Conservation (phyloP, 2,113 vertebrate genomes). For the Ammodytes marinus region DNA sequence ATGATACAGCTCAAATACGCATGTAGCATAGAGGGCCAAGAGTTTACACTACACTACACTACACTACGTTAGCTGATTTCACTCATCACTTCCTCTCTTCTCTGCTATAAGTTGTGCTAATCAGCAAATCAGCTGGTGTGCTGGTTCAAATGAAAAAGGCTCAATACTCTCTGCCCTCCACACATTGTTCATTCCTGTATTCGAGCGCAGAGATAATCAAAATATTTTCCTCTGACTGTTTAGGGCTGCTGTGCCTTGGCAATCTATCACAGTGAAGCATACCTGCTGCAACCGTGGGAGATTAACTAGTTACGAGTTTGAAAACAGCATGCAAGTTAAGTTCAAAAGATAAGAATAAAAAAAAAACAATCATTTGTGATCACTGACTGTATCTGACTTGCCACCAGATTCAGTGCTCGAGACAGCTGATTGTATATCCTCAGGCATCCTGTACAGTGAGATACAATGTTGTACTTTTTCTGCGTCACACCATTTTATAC, state of each 20-base stretch:
- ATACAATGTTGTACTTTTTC: not conserved
- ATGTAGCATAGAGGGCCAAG: not conserved
- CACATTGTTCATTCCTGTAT: conserved; percentile 18
- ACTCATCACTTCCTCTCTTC: conserved; percentile 30
- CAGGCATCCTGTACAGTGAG: not conserved
- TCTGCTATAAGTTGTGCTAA: conserved; percentile 22
- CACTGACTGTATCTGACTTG: not conserved
- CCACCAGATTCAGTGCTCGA: not conserved
- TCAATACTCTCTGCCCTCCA: not conserved
- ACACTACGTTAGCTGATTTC: conserved; percentile 16
- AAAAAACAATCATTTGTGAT: not conserved
- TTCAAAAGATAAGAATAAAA: not conserved
- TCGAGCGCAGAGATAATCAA: not conserved
- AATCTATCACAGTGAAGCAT: not conserved
- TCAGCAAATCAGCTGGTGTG: conserved; percentile 10
- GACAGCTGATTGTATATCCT: not conserved
- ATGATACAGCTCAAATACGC: not conserved
- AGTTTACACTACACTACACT: conserved; percentile 15
- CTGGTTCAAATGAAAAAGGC: conserved; percentile 3
- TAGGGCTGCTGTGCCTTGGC: not conserved
- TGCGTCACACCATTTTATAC: not conserved
- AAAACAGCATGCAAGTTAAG: not conserved
- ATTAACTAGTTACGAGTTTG: not conserved
- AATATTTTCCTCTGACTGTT: not conserved
- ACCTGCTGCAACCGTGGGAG: not conserved